Conservation (phyloP, 2,797 vertebrate genomes). For the Salarias fasciatus region DNA sequence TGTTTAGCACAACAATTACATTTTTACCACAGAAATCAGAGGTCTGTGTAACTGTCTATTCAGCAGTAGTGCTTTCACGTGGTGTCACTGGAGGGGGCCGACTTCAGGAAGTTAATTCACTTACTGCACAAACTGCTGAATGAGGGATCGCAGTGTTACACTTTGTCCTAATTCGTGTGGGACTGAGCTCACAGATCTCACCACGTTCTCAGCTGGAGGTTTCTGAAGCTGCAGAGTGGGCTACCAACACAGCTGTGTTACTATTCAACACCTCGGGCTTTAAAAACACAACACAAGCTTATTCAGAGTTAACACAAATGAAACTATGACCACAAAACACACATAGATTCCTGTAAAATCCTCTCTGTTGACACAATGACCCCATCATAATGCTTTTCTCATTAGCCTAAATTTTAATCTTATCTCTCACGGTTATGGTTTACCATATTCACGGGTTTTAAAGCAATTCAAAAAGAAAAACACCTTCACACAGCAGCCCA, state of each 20-base stretch:
- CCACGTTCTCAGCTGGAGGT: not conserved
- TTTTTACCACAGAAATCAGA: no score
- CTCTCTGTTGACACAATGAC: constrained; percentile 1
- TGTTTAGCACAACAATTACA: no score
- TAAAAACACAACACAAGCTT: not conserved
- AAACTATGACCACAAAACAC: not conserved
- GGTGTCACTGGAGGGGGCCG: constrained; percentile 5
- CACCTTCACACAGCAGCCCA: no score
- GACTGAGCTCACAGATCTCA: constrained; percentile 29
- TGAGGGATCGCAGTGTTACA: constrained; percentile 21
- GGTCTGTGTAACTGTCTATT: constrained; percentile 23
- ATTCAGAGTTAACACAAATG: no score
- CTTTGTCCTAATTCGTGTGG: constrained; percentile 27
- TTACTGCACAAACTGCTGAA: constrained; percentile 39
- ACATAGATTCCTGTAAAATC: not conserved
- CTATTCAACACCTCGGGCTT: not conserved
- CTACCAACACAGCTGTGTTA: not conserved
- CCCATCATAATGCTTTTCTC: constrained; percentile 18
- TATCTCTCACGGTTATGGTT: no score
- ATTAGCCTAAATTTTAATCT: no score
- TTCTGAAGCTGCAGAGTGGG: not conserved
- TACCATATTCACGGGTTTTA: no score
- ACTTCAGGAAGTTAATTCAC: constrained; percentile 66
- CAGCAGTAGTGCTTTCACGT: constrained; percentile 56
- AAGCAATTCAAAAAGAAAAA: no score